phyloP scores from a whole-genome alignment of 2,797 vertebrate species.

The Peromyscus nudipes region DNA sequence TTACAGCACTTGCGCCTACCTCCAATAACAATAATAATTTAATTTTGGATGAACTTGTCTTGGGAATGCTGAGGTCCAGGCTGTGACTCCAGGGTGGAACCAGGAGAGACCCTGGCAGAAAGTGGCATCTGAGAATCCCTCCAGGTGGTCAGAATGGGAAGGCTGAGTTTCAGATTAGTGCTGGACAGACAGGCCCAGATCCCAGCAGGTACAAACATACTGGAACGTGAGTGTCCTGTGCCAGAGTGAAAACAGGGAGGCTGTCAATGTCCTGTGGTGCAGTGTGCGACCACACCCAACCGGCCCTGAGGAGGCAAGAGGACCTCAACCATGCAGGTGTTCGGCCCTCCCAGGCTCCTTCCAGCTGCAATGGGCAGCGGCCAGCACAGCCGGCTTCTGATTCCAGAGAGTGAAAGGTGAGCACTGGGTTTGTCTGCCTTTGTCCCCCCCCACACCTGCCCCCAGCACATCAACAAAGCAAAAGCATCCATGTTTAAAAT shows the following conservation, averaged over 20 bases:
- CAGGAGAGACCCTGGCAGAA: neutral
- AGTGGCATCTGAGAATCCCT: neutral
- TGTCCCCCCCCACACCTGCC: neutral
- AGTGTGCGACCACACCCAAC: too few species aligned
- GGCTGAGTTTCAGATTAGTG: neutral
- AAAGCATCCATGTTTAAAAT: neutral
- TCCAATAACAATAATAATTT: neutral
- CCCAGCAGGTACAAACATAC: neutral
- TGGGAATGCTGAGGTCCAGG: neutral
- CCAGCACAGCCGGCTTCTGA: neutral
- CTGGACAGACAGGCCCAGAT: neutral
- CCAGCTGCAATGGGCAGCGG: neutral
- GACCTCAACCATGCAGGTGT: neutral
- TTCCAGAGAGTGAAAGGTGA: neutral
- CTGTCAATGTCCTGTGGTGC: too few species aligned
- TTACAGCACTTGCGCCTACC: accelerated
- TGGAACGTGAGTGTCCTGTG: accelerated
- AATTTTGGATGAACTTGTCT: neutral
- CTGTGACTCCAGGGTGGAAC: neutral
- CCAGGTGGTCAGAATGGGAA: neutral
- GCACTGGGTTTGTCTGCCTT: neutral
- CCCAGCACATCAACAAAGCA: neutral
- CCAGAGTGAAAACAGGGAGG: neutral
- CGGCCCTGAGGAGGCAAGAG: neutral
- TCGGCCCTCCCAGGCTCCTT: neutral